Conservation (phyloP, 2,113 vertebrate species). For the Sporophila hypoxantha region DNA sequence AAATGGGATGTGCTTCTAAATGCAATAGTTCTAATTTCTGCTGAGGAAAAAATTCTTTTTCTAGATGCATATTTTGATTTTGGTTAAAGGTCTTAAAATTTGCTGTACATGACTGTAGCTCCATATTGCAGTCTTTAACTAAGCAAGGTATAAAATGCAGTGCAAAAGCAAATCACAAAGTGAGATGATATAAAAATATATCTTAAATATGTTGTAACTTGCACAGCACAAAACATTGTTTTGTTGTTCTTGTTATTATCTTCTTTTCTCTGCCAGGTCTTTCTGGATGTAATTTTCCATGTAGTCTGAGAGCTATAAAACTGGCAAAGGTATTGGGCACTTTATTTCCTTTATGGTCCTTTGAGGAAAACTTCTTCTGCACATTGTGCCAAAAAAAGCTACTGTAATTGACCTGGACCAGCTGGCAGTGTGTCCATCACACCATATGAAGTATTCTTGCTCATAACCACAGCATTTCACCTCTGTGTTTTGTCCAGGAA, state of each 20-base stretch:
- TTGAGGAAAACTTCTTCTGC: neutral
- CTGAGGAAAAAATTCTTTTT: neutral
- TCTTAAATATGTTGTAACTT: neutral
- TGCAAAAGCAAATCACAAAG: neutral
- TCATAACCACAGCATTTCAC: neutral
- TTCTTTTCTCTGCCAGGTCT: neutral
- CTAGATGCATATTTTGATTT: neutral
- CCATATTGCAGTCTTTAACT: neutral
- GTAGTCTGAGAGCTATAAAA: neutral
- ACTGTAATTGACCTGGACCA: neutral
- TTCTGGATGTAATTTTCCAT: slow-evolving; percentile 12
- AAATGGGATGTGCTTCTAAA: slow-evolving; percentile 52
- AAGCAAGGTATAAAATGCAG: neutral
- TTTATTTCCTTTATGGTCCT: slow-evolving; percentile 7
- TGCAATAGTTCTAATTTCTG: slow-evolving; percentile 46
- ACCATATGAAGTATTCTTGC: neutral
- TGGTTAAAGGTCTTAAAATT: neutral
- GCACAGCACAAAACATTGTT: neutral
- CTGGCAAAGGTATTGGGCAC: neutral
- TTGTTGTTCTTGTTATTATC: neutral
- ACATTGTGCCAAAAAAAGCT: neutral
- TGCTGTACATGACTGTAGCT: neutral
- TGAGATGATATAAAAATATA: neutral
- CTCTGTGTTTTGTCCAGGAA: neutral
- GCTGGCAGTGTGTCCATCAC: neutral